Evolutionary conservation across 2,113 vertebrate species (phyloP), one percentile per base, ranked within the genome.

Genomic region (Ploceus nigricollis): DNA sequence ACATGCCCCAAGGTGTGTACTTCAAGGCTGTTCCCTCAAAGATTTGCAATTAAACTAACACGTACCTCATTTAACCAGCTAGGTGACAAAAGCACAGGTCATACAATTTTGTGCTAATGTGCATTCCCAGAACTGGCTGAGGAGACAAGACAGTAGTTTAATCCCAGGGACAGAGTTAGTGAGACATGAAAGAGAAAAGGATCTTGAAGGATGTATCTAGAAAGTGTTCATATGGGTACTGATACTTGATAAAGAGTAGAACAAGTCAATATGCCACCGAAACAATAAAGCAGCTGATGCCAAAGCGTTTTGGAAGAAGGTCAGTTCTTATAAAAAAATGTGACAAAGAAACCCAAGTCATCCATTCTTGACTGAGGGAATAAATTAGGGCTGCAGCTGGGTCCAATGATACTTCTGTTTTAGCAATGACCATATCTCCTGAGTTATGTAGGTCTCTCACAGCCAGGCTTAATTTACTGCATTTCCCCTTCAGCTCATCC

Each of bases 151-250:
- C 1, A 1, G 51, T 44, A 51, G 47, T 58, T 93, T 56, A 83
- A 64, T 92, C 27, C 42, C 44, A 71, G 86, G 64, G 58, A 87
- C 89, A 87, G 54, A 86, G 64, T 86, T 77, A 92, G 89, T 70
- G 89, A 95, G 80, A 95, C 33, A 83, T 84, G 76, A 92, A 94
- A 94, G 79, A 90, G 76, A 83, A 90, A 82, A 90, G 15, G 33
- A 50, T 6, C 11, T 57, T 94, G 75, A 94, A 94, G 66, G 39
- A 79, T 90, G 77, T 54, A 56, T 78, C 33, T 81, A 47, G 33
- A 51, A 87, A 75, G 20, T 22, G 13, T 60, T 90, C 39, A 24
- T 73, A 70, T 60, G 27, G 19, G 13, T 78, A 73, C n/a, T 83
- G 24, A 44, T 73, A 75, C 9, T 77, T 78, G 44, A 56, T 51